Evolutionary conservation across 1,140 invertebrate genomes (phyloP), one percentile per base, ranked within the genome.

Genomic region (Homalodisca vitripennis): DNA sequence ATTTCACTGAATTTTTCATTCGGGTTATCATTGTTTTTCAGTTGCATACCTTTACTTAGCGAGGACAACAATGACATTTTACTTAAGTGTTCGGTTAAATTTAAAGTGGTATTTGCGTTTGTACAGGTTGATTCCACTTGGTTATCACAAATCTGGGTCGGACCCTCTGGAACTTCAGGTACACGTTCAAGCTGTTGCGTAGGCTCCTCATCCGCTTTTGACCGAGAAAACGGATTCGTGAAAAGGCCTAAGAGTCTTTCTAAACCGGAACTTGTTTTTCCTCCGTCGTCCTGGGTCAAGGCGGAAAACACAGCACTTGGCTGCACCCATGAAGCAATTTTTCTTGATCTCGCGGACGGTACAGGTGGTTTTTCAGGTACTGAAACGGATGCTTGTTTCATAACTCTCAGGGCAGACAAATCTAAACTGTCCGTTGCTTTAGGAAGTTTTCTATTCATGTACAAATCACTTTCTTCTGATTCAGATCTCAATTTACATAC

Each of bases 191-290:
- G 29, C 22, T 2, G 20, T 64, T 48, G 48, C 27, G 14, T 6
- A 26, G 60, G 57, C 20, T 69, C 60, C 17, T 69, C 67, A 48
- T 64, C 65, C 17, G 46, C 29, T 48, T 67, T 67, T 31, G 46
- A 48, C 53, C 69, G 46, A 24, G 67, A 63, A 47, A 74, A 74
- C 0, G 74, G 73, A 57, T 74, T 73, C 29, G 73, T 72, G 65
- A 77, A 77, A n/a, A 77, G 63, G 2, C 74, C 74, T n/a, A 77
- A 64, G n/a, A 77, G 71, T 70, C 72, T 75, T 68, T 75, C 75
- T 30, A 77, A 68, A 66, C 71, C 68, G 17, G 74, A 71, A 2
- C 70, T 64, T 24, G 68, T 63, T 69, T 71, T 72, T 10, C 67
- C 48, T 66, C 66, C 46, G 64, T 60, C 48, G 69, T 69, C 62